Conservation (phyloP, 2,113 vertebrate genomes). For the Elanus axillaris region DNA sequence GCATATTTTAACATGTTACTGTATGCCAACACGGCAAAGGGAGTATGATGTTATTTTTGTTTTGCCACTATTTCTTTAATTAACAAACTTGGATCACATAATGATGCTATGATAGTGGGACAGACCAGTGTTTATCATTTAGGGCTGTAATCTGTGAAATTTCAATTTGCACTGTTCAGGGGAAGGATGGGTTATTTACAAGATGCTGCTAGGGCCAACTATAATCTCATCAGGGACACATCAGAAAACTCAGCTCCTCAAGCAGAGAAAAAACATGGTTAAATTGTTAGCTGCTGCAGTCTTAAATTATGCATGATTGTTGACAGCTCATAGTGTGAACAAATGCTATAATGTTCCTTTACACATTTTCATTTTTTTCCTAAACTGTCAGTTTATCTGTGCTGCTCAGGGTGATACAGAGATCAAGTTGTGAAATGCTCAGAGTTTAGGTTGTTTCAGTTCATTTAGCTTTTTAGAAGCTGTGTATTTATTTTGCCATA, state of each 20-base stretch:
- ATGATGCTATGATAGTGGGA: neutral
- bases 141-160: neutral
- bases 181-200: neutral
- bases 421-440: neutral
- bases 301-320: constrained; percentile 38
- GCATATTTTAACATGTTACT: neutral
- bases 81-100: neutral
- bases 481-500: neutral
- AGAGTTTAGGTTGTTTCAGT: neutral
- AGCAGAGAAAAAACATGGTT: neutral
- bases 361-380: neutral
- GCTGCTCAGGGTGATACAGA: neutral
- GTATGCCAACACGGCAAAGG: neutral
- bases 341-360: neutral
- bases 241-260: neutral
- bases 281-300: neutral
- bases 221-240: neutral
- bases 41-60: neutral
- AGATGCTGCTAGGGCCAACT: neutral
- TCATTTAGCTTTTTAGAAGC: neutral
- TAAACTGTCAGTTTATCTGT: neutral
- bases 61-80: neutral
- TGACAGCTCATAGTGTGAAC: constrained; percentile 19
- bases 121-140: neutral
- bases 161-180: neutral